These are phyloP conservation scores for Cricetomys ansorgei DNA, from an alignment of 2,113 vertebrate genomes.

Conservation along the genomic window DNA sequence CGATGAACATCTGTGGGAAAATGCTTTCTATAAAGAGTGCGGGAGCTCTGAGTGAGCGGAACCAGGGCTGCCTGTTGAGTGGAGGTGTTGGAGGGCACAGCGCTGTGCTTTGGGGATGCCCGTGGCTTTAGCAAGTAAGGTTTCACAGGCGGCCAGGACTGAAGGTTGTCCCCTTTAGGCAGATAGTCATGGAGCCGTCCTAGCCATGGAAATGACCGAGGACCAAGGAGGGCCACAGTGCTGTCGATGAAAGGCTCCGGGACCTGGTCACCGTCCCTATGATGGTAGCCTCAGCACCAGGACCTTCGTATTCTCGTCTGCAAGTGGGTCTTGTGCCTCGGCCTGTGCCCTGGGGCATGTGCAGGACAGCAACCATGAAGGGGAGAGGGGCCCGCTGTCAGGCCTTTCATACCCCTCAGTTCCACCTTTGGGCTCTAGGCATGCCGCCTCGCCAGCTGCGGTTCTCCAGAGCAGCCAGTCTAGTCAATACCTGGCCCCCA, in stretches of 20 bases:
- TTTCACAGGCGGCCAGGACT: background rate
- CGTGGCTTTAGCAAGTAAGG: accelerated
- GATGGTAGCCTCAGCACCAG: background rate
- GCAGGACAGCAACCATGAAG: background rate
- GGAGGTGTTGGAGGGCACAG: accelerated
- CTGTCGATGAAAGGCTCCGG: background rate
- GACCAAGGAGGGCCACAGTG: background rate
- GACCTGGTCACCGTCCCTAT: background rate
- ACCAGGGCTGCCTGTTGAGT: background rate
- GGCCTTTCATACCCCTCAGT: background rate
- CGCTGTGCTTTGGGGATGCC: accelerated
- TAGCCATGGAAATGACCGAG: too few relatives aligned
- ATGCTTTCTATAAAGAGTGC: background rate
- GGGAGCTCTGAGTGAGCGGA: background rate
- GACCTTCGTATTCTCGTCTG: background rate
- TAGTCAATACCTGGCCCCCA: background rate
- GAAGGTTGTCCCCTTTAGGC: background rate
- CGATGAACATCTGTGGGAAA: background rate
- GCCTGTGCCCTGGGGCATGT: background rate
- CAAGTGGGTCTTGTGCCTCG: background rate
- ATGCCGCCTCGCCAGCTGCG: accelerated
- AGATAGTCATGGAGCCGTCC: background rate
- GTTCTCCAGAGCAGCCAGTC: accelerated
- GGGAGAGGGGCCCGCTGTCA: background rate
- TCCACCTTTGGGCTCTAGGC: background rate